A percentile compares a stretch with the other conserved stretches of the same genome.
Evolutionary conservation across 2,797 vertebrate species (phyloP).

Genomic region (Anguilla megastoma): DNA sequence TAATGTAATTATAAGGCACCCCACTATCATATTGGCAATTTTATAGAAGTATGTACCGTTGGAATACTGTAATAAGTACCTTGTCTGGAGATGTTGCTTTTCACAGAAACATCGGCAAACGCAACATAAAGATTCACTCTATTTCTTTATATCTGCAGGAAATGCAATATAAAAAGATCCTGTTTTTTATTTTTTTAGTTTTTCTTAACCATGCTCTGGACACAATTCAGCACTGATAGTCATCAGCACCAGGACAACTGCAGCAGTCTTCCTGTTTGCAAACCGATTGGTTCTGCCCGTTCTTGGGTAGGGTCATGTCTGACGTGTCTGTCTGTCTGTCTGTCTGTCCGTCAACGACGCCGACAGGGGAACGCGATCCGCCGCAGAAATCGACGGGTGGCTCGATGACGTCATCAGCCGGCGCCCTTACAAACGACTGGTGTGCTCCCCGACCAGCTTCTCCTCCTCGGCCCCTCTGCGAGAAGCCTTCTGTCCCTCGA

Average conservation of each 20-base stretch:
- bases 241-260: background rate
- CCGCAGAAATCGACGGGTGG: background rate
- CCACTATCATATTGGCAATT: background rate
- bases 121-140: background rate
- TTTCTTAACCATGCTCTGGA: background rate
- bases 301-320: background rate
- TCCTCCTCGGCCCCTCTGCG: conserved; percentile 34
- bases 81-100: background rate
- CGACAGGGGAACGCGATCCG: background rate
- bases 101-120: background rate
- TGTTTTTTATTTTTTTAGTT: background rate
- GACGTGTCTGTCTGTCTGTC: too few relatives aligned
- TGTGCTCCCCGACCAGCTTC: conserved; percentile 49
- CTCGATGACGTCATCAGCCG: background rate
- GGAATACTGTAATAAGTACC: background rate
- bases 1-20: too few relatives aligned
- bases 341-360: background rate
- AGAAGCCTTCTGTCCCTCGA: conserved; percentile 33
- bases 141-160: background rate
- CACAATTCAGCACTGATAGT: background rate
- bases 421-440: conserved; percentile 45
- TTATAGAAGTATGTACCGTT: background rate
- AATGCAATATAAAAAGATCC: background rate
- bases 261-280: background rate
- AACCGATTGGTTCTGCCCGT: background rate